Conservation (phyloP, 2,797 vertebrate species). For the Ciconia nigra region DNA sequence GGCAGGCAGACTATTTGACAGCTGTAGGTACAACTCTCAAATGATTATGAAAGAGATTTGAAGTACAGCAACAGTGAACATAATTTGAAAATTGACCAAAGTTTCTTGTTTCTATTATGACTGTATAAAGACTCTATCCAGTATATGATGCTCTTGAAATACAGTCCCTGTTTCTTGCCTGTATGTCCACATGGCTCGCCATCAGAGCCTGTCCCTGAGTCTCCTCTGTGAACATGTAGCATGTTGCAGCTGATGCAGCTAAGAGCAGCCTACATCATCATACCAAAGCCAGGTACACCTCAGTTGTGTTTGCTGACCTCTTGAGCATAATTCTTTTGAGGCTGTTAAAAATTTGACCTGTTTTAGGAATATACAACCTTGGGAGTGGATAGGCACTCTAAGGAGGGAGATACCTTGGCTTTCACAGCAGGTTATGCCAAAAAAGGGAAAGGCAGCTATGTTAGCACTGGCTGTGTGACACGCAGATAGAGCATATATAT, state of each 20-base stretch:
- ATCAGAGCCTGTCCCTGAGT: too few relatives aligned
- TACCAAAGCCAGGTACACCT: neutral
- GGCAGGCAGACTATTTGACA: neutral
- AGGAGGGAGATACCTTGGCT: neutral
- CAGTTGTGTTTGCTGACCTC: neutral
- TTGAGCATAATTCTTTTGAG: neutral
- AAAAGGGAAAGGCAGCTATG: neutral
- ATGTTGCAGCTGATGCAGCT: neutral
- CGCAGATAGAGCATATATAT: neutral
- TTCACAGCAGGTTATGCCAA: neutral
- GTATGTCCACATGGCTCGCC: accelerated
- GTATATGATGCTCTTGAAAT: neutral
- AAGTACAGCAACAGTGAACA: neutral
- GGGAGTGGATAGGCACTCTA: neutral
- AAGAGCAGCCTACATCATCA: neutral
- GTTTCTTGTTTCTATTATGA: neutral
- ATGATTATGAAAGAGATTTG: neutral
- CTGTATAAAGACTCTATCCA: too few relatives aligned
- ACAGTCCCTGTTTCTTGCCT: neutral
- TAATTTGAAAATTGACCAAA: neutral
- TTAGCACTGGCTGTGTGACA: neutral
- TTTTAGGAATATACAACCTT: neutral
- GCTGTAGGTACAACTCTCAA: neutral
- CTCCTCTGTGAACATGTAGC: accelerated
- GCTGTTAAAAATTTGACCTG: neutral